phyloP scores from a whole-genome alignment of 2,113 vertebrate species.

The Ciconia boyciana region DNA sequence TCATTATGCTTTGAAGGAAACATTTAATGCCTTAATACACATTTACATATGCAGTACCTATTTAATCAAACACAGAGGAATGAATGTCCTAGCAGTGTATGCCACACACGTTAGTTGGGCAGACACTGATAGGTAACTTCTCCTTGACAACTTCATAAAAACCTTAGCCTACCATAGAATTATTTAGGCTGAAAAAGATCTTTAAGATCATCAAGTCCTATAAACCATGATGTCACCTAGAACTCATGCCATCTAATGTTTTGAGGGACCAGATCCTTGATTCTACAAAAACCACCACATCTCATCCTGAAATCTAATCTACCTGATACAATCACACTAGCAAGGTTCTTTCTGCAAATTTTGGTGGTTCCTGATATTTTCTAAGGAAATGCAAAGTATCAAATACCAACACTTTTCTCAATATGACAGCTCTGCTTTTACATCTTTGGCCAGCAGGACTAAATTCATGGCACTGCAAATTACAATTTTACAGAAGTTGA shows the following conservation, averaged over 20 bases:
- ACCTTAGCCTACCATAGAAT: not conserved
- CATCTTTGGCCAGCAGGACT: not conserved
- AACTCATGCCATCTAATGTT: not conserved
- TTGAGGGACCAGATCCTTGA: not conserved
- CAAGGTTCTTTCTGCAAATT: not conserved
- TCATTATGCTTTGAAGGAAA: not conserved
- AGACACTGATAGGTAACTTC: not conserved
- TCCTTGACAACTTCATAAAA: not conserved
- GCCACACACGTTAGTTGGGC: rapidly evolving
- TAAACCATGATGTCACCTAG: not conserved
- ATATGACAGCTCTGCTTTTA: not conserved
- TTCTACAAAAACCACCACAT: not conserved
- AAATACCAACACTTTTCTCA: not conserved
- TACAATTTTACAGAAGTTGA: not conserved
- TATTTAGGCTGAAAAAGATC: no score
- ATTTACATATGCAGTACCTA: not conserved
- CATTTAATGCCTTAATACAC: not conserved
- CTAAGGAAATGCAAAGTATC: not conserved
- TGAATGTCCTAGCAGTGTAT: rapidly evolving
- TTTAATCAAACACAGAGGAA: not conserved
- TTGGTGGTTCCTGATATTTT: not conserved
- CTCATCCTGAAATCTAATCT: not conserved
- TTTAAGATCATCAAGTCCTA: no score
- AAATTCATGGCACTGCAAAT: not conserved
- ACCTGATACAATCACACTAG: no score